Percentiles rank a stretch among this genome's conserved stretches.
phyloP scores from a whole-genome alignment of 1,140 invertebrate genomes.

The Pogonomyrmex californicus region DNA sequence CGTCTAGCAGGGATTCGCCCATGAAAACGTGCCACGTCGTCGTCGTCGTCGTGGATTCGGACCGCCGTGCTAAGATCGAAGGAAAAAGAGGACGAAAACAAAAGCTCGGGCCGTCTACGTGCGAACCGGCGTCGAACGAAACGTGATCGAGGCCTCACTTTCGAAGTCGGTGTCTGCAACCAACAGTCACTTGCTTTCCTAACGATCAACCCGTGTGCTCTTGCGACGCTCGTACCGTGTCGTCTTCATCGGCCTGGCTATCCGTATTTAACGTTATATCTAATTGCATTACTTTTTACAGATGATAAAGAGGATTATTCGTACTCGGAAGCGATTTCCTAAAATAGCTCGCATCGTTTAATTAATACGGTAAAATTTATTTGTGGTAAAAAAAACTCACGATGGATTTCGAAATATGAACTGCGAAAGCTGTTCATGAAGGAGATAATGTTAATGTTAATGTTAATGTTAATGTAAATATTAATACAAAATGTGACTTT shows the following conservation, averaged over 20 bases:
- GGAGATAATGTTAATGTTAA: neutral
- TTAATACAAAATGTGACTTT: constrained; percentile 1
- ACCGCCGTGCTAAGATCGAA: constrained; percentile 43
- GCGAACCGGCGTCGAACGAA: constrained; percentile 65
- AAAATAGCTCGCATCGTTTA: neutral
- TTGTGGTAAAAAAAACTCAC: neutral
- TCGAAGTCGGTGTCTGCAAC: constrained; percentile 72
- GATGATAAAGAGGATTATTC: neutral
- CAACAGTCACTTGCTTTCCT: constrained; percentile 70
- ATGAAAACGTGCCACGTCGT: constrained; percentile 14
- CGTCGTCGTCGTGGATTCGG: constrained; percentile 38
- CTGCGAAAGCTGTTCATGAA: neutral
- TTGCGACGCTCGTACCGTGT: constrained; percentile 63
- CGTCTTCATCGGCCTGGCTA: constrained; percentile 54
- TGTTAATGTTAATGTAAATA: constrained; percentile 5
- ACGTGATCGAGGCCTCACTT: constrained; percentile 83
- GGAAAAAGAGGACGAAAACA: constrained; percentile 56
- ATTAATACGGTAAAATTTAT: neutral
- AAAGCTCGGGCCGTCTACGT: constrained; percentile 54
- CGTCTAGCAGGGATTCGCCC: constrained; percentile 37
- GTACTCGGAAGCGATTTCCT: neutral
- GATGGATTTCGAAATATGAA: neutral
- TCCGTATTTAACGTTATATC: neutral
- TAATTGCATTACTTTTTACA: neutral
- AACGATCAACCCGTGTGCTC: constrained; percentile 68